Conservation (phyloP, 2,888 invertebrate genomes). For the Tinea semifulvella region DNA sequence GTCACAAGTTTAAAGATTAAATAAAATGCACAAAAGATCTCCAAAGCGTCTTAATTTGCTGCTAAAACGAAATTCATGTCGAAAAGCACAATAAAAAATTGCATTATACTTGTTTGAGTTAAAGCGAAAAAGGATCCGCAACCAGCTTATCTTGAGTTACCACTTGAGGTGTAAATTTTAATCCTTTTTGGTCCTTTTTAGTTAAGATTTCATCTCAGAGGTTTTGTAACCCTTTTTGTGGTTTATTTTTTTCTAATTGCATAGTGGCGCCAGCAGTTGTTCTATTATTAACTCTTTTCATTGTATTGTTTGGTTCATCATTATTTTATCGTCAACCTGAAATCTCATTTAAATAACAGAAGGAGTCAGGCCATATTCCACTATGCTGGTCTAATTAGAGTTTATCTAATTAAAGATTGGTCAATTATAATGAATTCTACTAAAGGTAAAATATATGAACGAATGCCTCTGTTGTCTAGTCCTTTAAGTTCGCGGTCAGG, state of each 20-base stretch:
- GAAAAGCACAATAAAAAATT: conserved; percentile 1
- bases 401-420: too few relatives aligned
- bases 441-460: too few relatives aligned
- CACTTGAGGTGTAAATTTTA: conserved; percentile 38
- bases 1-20: too few relatives aligned
- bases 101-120: conserved; percentile 6
- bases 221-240: conserved; percentile 19
- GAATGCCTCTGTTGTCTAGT: too few relatives aligned
- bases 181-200: conserved; percentile 33
- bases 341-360: too few relatives aligned
- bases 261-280: conserved; percentile 25
- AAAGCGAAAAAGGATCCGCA: conserved; percentile 22
- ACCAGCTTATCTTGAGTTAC: conserved; percentile 19
- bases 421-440: too few relatives aligned
- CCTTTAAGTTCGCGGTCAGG: too few relatives aligned
- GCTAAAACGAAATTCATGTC: neutral
- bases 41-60: neutral
- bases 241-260: conserved; percentile 28
- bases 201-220: conserved; percentile 19
- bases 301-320: too few relatives aligned
- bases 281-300: neutral
- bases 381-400: too few relatives aligned
- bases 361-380: too few relatives aligned
- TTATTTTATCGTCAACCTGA: too few relatives aligned
- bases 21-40: neutral